Conservation (phyloP, 1,140 invertebrate genomes). For the Holotrichia oblita region DNA sequence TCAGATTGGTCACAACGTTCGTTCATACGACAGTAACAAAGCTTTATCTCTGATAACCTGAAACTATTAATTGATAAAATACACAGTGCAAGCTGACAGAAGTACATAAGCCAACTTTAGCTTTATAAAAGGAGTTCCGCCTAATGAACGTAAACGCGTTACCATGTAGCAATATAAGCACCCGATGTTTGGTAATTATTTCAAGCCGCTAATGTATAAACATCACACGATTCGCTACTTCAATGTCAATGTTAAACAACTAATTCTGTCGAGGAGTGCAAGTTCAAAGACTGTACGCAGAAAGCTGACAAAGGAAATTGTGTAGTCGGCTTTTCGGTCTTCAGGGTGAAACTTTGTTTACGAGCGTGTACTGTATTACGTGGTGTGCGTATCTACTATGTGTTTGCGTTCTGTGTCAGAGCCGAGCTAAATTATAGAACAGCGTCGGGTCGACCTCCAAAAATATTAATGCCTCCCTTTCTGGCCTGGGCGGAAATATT, state of each 20-base stretch:
- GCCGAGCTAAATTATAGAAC: conserved; percentile 2
- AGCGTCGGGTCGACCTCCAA: conserved; percentile 10
- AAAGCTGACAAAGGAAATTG: neutral
- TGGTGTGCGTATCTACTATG: neutral
- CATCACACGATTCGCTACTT: neutral
- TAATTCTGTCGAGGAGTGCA: neutral
- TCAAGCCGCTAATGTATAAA: neutral
- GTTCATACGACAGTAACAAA: too few relatives aligned
- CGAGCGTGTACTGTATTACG: neutral
- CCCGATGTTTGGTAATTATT: neutral
- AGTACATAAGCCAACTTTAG: too few relatives aligned
- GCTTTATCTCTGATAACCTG: too few relatives aligned
- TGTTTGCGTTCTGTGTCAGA: neutral
- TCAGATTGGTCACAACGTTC: too few relatives aligned
- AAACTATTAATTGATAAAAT: too few relatives aligned
- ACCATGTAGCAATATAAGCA: neutral
- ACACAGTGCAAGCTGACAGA: too few relatives aligned
- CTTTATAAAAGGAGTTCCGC: too few relatives aligned
- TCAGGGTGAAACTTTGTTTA: conserved; percentile 5
- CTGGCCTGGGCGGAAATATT: neutral
- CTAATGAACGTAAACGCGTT: too few relatives aligned
- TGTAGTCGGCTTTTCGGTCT: conserved; percentile 12
- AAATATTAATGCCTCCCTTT: neutral
- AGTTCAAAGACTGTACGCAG: neutral
- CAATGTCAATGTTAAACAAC: conserved; percentile 20